Conservation (phyloP, 2,797 vertebrate genomes). For the Agapornis canus region DNA sequence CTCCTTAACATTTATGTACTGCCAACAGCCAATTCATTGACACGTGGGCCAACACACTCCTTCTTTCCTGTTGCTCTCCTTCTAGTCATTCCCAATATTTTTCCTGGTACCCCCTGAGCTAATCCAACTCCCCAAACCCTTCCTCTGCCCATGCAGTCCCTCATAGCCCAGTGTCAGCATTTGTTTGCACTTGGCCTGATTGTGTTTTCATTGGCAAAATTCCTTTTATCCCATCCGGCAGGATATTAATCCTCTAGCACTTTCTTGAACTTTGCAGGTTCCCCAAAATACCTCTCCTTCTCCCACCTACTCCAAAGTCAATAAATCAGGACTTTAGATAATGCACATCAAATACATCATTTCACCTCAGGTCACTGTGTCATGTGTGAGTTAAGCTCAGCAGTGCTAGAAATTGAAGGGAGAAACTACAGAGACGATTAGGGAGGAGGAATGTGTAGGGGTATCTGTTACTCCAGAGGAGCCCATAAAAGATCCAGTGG, state of each 20-base stretch:
- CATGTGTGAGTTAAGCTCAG: not conserved
- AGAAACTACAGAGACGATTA: not conserved
- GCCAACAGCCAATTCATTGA: constrained; percentile 33
- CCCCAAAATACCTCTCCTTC: not conserved
- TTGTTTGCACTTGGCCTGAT: not conserved
- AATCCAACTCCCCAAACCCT: not conserved
- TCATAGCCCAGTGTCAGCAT: not conserved
- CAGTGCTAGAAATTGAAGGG: not conserved
- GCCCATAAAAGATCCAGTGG: not conserved
- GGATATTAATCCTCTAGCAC: not conserved
- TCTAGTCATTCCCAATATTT: not conserved
- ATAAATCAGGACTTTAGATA: constrained; percentile 29
- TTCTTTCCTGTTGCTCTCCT: not conserved
- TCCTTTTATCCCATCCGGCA: constrained; percentile 33
- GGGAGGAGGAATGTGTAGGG: not conserved
- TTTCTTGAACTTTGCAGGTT: constrained; percentile 34
- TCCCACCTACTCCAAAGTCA: not conserved
- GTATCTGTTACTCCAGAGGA: not conserved
- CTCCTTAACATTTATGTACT: constrained; percentile 22
- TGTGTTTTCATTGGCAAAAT: constrained; percentile 43
- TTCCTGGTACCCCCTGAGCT: not conserved
- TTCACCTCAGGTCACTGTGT: not conserved
- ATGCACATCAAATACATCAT: not conserved
- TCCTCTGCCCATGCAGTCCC: not conserved
- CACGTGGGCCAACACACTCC: not conserved